Evolutionary conservation across 2,888 invertebrate species (phyloP).

Genomic region (Acronicta alni): DNA sequence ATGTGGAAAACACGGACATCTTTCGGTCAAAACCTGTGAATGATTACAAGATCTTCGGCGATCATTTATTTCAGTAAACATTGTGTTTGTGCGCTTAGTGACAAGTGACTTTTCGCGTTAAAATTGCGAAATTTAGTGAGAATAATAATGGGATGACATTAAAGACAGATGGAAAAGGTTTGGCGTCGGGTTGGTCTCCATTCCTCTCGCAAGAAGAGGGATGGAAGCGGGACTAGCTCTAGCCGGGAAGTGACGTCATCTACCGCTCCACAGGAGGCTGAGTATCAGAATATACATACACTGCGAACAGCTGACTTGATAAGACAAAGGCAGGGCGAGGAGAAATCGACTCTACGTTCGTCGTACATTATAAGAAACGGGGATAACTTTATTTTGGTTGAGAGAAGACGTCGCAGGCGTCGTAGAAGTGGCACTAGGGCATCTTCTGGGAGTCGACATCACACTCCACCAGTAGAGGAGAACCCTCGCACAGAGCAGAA

Average conservation of each 20-base stretch:
- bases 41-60: slow-evolving; percentile 12
- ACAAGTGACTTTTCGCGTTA: slow-evolving; percentile 36
- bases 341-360: slow-evolving; percentile 85
- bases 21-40: slow-evolving; percentile 48
- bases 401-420: slow-evolving; percentile 82
- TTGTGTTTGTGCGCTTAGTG: slow-evolving; percentile 38
- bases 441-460: slow-evolving; percentile 83
- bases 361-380: slow-evolving; percentile 88
- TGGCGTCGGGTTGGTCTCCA: slow-evolving; percentile 89
- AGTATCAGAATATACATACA: slow-evolving; percentile 87
- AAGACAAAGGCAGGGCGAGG: slow-evolving; percentile 85
- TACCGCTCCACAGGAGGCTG: slow-evolving; percentile 79
- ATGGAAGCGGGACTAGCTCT: slow-evolving; percentile 87
- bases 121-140: slow-evolving; percentile 45
- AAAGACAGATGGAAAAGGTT: slow-evolving; percentile 89
- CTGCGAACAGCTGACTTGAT: slow-evolving; percentile 87
- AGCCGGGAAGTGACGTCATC: slow-evolving; percentile 81
- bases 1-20: slow-evolving; percentile 59
- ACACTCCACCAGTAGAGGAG: slow-evolving; percentile 85
- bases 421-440: slow-evolving; percentile 85
- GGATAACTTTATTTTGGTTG: slow-evolving; percentile 86
- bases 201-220: slow-evolving; percentile 89
- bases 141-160: slow-evolving; percentile 87
- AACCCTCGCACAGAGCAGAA: slow-evolving; percentile 81
- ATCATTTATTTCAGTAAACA: slow-evolving; percentile 32